A percentile compares a stretch with the other conserved stretches of the same genome.
These are phyloP conservation scores for Tachycineta bicolor DNA, from an alignment of 2,113 vertebrate genomes.

Conservation along the genomic window DNA sequence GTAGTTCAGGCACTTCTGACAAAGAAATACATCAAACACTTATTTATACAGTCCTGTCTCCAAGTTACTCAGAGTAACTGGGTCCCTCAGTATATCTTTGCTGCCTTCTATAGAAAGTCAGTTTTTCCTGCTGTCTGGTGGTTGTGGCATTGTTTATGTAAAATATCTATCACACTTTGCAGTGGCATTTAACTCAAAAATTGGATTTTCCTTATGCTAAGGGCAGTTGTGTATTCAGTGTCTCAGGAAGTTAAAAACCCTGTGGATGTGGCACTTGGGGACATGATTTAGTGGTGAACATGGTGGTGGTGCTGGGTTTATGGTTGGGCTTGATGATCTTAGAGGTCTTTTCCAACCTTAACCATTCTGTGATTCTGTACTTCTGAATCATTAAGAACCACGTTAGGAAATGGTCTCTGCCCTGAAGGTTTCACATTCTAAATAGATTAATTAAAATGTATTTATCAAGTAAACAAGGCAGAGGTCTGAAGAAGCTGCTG, in stretches of 20 bases:
- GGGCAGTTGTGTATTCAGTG: background rate
- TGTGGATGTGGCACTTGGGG: background rate
- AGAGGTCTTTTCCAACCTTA: background rate
- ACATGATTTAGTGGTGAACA: background rate
- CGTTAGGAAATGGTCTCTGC: background rate
- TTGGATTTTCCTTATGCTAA: background rate
- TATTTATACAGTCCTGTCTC: background rate
- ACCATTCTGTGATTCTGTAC: background rate
- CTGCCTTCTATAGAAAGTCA: background rate
- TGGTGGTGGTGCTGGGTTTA: background rate
- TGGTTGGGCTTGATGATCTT: background rate
- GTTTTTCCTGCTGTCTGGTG: background rate
- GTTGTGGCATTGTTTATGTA: background rate
- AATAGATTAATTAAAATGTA: background rate
- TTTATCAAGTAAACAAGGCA: background rate
- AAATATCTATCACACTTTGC: background rate
- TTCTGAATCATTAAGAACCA: background rate
- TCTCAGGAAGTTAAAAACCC: background rate
- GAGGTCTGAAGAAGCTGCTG: background rate
- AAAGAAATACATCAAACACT: background rate
- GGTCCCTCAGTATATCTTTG: rapidly evolving
- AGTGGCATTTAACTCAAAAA: background rate
- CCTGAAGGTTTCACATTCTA: background rate
- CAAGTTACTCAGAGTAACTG: background rate
- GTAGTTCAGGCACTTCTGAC: background rate